Evolutionary conservation across 2,797 vertebrate genomes (phyloP).

Genomic region (Epinephelus coioides): DNA sequence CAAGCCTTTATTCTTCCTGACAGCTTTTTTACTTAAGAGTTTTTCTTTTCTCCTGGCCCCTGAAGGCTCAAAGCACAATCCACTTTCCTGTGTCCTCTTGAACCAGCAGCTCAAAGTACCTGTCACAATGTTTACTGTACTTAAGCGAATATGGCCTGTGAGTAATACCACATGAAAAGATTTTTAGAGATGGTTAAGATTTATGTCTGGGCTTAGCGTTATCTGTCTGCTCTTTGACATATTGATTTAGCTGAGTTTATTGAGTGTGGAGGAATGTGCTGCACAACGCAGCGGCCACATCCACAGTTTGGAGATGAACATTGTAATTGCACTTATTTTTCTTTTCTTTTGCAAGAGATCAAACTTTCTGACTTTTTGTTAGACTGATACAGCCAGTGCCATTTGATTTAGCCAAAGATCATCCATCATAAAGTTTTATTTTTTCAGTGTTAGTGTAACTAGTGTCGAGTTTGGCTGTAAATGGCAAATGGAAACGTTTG

Average conservation of each 20-base stretch:
- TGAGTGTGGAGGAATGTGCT: conserved; percentile 83
- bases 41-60: conserved; percentile 50
- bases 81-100: conserved; percentile 78
- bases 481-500: conserved; percentile 22
- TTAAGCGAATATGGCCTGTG: conserved; percentile 77
- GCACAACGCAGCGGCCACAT: conserved; percentile 63
- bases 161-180: conserved; percentile 82
- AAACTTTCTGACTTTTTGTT: conserved; percentile 16
- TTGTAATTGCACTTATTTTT: conserved; percentile 32
- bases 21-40: conserved; percentile 53
- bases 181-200: conserved; percentile 77
- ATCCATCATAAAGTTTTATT: not conserved
- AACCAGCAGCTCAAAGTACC: conserved; percentile 79
- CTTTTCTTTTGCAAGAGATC: conserved; percentile 12
- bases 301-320: conserved; percentile 37
- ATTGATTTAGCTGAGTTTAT: conserved; percentile 83
- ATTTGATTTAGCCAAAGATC: not conserved
- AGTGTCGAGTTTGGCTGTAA: not conserved
- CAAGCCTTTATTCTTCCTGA: conserved; percentile 62
- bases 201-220: conserved; percentile 81
- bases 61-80: conserved; percentile 55
- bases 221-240: conserved; percentile 82
- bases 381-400: not conserved
- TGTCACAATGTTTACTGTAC: conserved; percentile 83
- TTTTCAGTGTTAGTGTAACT: not conserved